Percentiles rank a stretch among this genome's conserved stretches.
Evolutionary conservation across 2,888 invertebrate species (phyloP).

Genomic region (Blastobasis lacticolella): DNA sequence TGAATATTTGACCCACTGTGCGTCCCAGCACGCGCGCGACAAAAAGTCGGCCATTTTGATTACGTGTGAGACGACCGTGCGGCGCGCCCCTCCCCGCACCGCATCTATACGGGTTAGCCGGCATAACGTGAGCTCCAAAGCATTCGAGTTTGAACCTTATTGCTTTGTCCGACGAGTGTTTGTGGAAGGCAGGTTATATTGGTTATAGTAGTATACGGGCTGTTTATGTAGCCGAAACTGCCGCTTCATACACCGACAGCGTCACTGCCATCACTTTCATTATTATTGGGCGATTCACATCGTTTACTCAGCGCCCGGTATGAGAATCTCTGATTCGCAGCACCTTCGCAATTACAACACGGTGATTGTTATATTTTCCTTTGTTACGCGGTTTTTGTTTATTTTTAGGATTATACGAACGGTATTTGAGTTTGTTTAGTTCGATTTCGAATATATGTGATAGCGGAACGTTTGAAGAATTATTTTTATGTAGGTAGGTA

Average conservation of each 20-base stretch:
- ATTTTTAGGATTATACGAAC: background rate
- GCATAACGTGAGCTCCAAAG: constrained; percentile 23
- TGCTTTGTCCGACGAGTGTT: constrained; percentile 16
- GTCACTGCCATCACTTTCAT: constrained; percentile 72
- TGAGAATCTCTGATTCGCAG: constrained; percentile 61
- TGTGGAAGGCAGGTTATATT: constrained; percentile 19
- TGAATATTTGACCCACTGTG: constrained; percentile 2
- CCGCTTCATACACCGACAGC: constrained; percentile 73
- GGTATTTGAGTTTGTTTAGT: too few species aligned
- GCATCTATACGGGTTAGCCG: constrained; percentile 38
- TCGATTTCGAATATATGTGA: too few species aligned
- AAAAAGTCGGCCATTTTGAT: constrained; percentile 68
- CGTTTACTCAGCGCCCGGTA: constrained; percentile 61
- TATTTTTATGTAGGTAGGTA: too few species aligned
- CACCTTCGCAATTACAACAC: constrained; percentile 63
- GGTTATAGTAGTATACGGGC: constrained; percentile 58
- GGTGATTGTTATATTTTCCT: constrained; percentile 49
- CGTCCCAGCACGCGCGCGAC: constrained; percentile 16
- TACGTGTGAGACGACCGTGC: constrained; percentile 53
- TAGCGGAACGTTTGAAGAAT: too few species aligned
- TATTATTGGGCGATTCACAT: constrained; percentile 74
- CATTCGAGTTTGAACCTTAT: constrained; percentile 27
- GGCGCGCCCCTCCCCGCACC: constrained; percentile 43
- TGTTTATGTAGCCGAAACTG: constrained; percentile 75
- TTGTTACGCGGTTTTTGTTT: constrained; percentile 13